Evolutionary conservation across 2,888 invertebrate species (phyloP), one percentile per base, ranked within the genome.

Genomic region (Chironomus tentans): DNA sequence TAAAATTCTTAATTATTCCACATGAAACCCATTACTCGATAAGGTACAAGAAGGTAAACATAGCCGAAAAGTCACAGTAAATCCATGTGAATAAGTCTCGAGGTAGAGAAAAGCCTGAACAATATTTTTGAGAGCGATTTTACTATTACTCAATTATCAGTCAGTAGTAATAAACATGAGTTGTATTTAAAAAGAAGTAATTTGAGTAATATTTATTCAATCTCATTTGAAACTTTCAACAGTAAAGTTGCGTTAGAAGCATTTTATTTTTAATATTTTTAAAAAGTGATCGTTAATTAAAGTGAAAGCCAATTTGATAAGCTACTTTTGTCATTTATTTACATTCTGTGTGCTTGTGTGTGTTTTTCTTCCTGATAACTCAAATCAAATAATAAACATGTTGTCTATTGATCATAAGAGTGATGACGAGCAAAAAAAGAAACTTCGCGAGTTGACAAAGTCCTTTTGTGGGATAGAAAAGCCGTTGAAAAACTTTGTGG

Each of bases 401-500:
- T 21, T 65, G 65, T 65, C 65, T 2, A 24, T 65, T 65, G 65
- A 65, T 6, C 13, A 24, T 12, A 24, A 24, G 13, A 10, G 12
- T 4, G 24, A 65, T 61, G 72, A 72, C 10, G 62, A 77, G 1
- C 82, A 83, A 77, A 82, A 83, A 78, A 82, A 82, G 65, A 82
- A 83, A 77, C 79, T 84, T 56, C 82, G 84, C 2, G 82, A 83
- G 78, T 80, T 80, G 0, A 84, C 84, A 1, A 81, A 80, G 73
- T 80, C 82, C 76, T 84, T 83, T 78, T 81, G 81, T 15, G 83
- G 83, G 0, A 79, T 84, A 73, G 83, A 83, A 72, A 84, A 84
- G 71, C 84, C 84, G 0, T 76, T 84, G 0, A 84, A 84, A 78
- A 81, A 81, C 78, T 65, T 21, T 6, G 83, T 82, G 0, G 83